Base-by-base conservation (phyloP, 2,888 invertebrate species). In the Apodemia hepburni region DNA sequence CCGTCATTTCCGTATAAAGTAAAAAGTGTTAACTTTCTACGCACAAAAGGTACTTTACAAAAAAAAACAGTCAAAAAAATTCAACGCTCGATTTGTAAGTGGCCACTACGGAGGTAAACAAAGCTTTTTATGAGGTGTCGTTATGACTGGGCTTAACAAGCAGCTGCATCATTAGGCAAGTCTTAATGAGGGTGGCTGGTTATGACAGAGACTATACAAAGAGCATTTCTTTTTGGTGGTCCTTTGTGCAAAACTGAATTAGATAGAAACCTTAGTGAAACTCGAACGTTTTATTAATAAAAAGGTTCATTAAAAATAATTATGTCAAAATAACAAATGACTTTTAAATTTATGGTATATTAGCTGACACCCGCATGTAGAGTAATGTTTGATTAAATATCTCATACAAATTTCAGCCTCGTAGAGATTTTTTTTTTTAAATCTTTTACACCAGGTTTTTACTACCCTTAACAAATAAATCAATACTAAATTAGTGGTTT, bases 121-220 rank as follows among this genome's bases (percentile, higher is more conserved):
- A 68, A 72, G 69, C 66, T 73, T 73, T 75, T 73, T 75, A 70
- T 71, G 73, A 71, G 73, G 69, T 73, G 76, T 75, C 78, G 77
- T 78, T 62, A 67, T 65, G 79, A 74, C 73, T 71, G 71, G 65
- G 72, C 79, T 82, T 59, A 84, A 81, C 82, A 82, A 84, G 82
- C 80, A 70, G 69, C 75, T 76, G 79, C 81, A 80, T 85, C 84
- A 84, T 85, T 84, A 85, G 81, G 67, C 68, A 59, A 71, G 72
- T 70, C 71, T 69, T 84, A 83, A 84, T 82, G 81, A 84, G 82
- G 54, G 27, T 54, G 70, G 66, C 62, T 45, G 38, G 64, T 58
- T 15, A 42, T 61, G 62, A 58, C 62, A 49, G 62, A 29, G 57
- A 12, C 57, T 58, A 49, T 15, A 61, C 42, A 47, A 60, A 47